Evolutionary conservation across 2,797 vertebrate species (phyloP).

Genomic region (Myotis vivesi): DNA sequence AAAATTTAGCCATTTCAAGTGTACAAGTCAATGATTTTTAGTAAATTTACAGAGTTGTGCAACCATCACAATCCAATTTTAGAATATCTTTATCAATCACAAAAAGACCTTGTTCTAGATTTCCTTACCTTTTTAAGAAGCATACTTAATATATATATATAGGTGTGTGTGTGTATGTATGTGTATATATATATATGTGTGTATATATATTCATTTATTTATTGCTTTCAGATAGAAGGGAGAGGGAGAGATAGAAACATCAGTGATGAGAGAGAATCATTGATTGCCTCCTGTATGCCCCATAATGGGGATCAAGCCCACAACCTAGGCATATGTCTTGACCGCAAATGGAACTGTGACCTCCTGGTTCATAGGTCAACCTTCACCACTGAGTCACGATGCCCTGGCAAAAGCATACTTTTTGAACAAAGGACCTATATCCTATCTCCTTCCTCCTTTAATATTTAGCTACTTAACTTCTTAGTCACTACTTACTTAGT

Average conservation of each 20-base stretch:
- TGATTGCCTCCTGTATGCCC: not conserved
- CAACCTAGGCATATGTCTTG: not conserved
- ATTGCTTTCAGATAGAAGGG: not conserved
- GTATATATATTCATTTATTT: no score
- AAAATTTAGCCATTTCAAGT: conserved; percentile 33
- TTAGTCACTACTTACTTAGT: not conserved
- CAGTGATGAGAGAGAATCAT: not conserved
- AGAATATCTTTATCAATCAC: not conserved
- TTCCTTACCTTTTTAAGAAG: conserved; percentile 39
- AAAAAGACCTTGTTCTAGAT: conserved; percentile 24
- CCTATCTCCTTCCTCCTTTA: not conserved
- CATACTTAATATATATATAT: not conserved
- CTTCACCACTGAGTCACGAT: not conserved
- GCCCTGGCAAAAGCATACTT: conserved; percentile 9
- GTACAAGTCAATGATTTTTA: conserved; percentile 18
- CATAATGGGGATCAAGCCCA: not conserved
- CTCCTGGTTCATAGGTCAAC: not conserved
- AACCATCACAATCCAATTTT: not conserved
- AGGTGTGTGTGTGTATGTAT: no score
- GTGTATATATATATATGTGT: no score
- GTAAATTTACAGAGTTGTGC: not conserved
- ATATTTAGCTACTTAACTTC: not conserved
- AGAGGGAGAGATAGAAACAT: not conserved
- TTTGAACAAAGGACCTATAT: conserved; percentile 35
- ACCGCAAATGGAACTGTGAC: not conserved